These are phyloP conservation scores for Sclerodermus sp. DNA, from an alignment of 2,888 invertebrate genomes.

Conservation along the genomic window DNA sequence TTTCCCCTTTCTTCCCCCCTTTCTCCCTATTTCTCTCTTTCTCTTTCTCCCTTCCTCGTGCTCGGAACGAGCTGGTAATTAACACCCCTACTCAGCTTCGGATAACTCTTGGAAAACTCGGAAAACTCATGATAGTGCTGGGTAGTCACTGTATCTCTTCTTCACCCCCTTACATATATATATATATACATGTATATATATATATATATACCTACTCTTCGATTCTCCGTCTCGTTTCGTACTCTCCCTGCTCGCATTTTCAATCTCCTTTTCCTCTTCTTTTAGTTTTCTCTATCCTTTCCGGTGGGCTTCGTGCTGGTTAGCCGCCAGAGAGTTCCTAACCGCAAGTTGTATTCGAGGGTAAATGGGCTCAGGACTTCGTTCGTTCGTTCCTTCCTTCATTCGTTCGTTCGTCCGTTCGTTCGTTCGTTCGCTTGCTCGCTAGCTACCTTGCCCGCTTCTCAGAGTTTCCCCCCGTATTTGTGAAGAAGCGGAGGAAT, in stretches of 20 bases:
- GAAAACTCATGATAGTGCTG: conserved; percentile 34
- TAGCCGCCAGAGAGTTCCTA: conserved; percentile 32
- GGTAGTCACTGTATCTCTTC: neutral
- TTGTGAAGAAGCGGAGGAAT: conserved; percentile 11
- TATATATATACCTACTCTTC: neutral
- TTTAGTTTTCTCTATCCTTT: neutral
- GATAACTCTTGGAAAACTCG: conserved; percentile 49
- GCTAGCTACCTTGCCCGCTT: no score
- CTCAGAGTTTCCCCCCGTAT: conserved; percentile 10
- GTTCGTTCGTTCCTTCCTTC: conserved; percentile 20
- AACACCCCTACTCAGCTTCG: conserved; percentile 42
- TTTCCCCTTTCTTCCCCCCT: conserved; percentile 11
- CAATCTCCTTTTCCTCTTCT: conserved; percentile 4
- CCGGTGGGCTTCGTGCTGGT: conserved; percentile 18
- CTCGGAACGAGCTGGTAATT: conserved; percentile 48
- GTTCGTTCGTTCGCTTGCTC: conserved; percentile 12
- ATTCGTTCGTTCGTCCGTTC: conserved; percentile 15
- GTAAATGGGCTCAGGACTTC: conserved; percentile 37
- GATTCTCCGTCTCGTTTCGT: conserved; percentile 3
- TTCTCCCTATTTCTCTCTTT: conserved; percentile 8
- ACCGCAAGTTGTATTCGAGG: conserved; percentile 40
- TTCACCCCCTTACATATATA: conserved; percentile 2
- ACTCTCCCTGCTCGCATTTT: conserved; percentile 11
- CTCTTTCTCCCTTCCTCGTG: conserved; percentile 28
- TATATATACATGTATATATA: no score